Conservation (phyloP, 2,113 vertebrate species). For the Ardeotis arabs region DNA sequence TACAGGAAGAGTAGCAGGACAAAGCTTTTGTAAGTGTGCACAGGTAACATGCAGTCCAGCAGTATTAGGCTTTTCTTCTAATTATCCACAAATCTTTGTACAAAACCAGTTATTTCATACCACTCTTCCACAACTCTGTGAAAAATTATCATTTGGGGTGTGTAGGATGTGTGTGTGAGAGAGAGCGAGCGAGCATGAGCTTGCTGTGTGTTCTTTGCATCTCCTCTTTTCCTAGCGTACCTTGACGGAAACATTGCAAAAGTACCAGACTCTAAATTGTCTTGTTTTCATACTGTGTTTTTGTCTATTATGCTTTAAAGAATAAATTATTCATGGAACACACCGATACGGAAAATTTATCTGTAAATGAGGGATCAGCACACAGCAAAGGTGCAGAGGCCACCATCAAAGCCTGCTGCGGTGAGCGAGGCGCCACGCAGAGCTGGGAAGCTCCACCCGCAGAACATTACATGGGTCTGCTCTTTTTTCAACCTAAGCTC, state of each 20-base stretch:
- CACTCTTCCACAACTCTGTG: not conserved
- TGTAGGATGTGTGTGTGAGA: not conserved
- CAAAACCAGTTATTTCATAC: not conserved
- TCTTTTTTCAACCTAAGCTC: not conserved
- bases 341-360: not conserved
- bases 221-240: accelerated
- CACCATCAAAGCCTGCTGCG: not conserved
- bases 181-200: too few species aligned
- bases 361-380: not conserved
- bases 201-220: not conserved
- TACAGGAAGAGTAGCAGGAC: not conserved
- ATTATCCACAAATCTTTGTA: not conserved
- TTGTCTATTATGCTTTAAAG: not conserved
- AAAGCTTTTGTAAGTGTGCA: not conserved
- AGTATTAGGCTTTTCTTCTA: not conserved
- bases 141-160: not conserved
- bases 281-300: not conserved
- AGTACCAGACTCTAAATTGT: not conserved
- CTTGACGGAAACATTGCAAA: not conserved
- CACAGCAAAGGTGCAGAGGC: not conserved
- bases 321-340: not conserved
- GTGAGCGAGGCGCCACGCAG: accelerated
- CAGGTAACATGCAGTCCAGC: not conserved
- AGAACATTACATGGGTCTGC: accelerated
- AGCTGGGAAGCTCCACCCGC: not conserved